Evolutionary conservation across 2,113 vertebrate genomes (phyloP), one percentile per base, ranked within the genome.

Genomic region (Rhizomys pruinosus): DNA sequence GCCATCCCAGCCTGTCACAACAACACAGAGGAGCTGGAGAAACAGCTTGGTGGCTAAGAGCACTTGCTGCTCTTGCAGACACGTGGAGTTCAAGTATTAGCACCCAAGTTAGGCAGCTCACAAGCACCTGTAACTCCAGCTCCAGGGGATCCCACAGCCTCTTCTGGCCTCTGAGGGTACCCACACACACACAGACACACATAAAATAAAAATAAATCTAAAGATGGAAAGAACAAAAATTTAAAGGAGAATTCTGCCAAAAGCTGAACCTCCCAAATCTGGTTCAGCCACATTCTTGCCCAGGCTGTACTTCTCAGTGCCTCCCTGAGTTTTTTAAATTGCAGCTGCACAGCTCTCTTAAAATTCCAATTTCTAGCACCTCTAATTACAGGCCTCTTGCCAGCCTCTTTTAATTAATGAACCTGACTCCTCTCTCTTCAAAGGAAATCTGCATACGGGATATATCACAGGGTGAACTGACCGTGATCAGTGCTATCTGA

Each of bases 381-480:
- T 98, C 98, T 98, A 98, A 98, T 98, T 98, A 98, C 97, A 97
- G 97, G 96, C 97, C 97, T 92, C 97, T 72, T 98, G 98, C 97
- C 98, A 98, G 98, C 96, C 96, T 98, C 97, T 98, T 98, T 98
- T 98, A 98, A 98, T 98, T 98, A 98, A 98, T 98, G 94, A 98
- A 97, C 97, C 97, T 98, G 98, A 97, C 97, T 98, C 97, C 97
- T 98, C 97, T 97, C 97, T 97, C 97, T 98, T 98, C 98, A 97
- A 96, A 97, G 97, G 94, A 94, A 98, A 98, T 98, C 97, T 98
- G 96, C 96, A 97, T 97, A 97, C 94, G 93, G 97, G 89, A 81
- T 97, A 29, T 34, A 96, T 96, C 92, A 96, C 93, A 87, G 87
- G 27, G 96, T 96, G 96, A 93, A 92, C 87, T 80, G 94, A 97